Evolutionary conservation across 2,888 invertebrate species (phyloP).

Genomic region (Heliconius cydno): DNA sequence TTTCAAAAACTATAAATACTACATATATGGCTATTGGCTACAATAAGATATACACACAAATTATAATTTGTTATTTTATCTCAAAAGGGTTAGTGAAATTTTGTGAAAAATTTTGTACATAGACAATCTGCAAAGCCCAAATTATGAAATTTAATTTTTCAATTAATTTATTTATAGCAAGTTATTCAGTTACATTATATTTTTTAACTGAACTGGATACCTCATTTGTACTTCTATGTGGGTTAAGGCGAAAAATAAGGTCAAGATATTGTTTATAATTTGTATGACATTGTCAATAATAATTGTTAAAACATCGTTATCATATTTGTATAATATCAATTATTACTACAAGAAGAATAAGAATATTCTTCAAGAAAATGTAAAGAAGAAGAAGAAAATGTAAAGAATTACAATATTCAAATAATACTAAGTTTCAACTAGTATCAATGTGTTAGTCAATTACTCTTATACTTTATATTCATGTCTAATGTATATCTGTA

Average conservation of each 20-base stretch:
- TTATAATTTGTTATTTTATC: neutral
- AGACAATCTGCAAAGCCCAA: neutral
- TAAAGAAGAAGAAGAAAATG: neutral
- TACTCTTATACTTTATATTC: neutral
- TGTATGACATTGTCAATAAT: neutral
- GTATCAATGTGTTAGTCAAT: neutral
- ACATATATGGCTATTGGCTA: neutral
- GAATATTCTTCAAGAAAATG: neutral
- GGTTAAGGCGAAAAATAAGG: conserved; percentile 19
- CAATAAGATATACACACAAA: neutral
- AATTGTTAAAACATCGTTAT: conserved; percentile 18
- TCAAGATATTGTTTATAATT: conserved; percentile 10
- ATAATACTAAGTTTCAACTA: neutral
- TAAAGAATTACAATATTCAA: neutral
- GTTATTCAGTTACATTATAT: neutral
- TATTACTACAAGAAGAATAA: neutral
- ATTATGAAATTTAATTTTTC: neutral
- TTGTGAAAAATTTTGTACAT: neutral
- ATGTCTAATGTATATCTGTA: neutral
- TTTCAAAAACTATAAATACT: neutral
- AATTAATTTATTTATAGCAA: neutral
- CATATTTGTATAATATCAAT: neutral
- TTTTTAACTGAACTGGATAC: neutral
- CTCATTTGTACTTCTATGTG: neutral
- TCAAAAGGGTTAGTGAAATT: neutral